Conservation (phyloP, 2,113 vertebrate genomes). For the Trachemys scripta region DNA sequence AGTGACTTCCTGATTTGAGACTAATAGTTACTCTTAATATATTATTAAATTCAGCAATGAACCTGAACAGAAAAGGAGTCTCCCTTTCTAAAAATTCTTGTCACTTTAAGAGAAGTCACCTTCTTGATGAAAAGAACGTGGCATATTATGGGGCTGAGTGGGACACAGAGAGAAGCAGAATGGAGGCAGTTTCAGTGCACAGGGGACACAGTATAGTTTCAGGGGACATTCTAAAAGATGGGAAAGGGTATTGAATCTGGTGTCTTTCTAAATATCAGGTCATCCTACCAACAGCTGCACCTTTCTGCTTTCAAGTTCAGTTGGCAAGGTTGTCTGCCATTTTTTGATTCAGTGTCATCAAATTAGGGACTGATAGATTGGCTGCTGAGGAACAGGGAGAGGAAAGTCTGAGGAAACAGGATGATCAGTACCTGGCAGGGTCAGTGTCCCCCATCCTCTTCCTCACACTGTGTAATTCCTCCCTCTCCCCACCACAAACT, state of each 20-base stretch:
- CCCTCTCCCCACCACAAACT: not conserved
- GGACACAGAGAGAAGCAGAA: not conserved
- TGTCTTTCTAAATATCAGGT: not conserved
- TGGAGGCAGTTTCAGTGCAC: not conserved
- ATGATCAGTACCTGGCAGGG: not conserved
- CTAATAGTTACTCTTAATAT: not conserved
- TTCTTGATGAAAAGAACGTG: not conserved
- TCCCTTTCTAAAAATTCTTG: not conserved
- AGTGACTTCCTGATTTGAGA: not conserved
- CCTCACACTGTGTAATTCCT: not conserved
- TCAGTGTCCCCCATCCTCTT: not conserved
- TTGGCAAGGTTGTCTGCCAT: not conserved
- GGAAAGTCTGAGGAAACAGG: not conserved
- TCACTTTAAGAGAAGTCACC: not conserved
- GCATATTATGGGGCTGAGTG: not conserved
- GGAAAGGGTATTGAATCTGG: not conserved
- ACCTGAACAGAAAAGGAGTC: not conserved
- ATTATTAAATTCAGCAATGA: not conserved
- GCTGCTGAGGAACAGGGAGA: not conserved
- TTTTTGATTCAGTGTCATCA: not conserved
- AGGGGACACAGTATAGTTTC: not conserved
- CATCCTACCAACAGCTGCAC: not conserved
- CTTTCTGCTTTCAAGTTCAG: not conserved
- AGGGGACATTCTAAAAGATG: not conserved
- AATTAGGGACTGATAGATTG: not conserved